These are phyloP conservation scores for Dicycla oo DNA, from an alignment of 2,888 invertebrate species.

Conservation along the genomic window DNA sequence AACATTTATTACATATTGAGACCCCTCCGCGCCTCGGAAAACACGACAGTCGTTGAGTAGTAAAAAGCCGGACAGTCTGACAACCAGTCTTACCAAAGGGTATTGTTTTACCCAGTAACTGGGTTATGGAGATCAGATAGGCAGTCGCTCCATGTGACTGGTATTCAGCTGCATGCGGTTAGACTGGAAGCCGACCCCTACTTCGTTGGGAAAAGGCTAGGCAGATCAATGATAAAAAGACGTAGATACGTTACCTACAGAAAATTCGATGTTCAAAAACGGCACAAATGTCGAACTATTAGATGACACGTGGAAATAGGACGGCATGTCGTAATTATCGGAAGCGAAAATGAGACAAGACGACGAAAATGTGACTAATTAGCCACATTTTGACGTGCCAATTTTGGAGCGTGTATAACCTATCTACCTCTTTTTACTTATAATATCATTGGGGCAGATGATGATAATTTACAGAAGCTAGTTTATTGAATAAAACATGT, in stretches of 20 bases:
- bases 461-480: conserved; percentile 27
- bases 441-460: too few species aligned
- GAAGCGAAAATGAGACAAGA: too few species aligned
- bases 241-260: too few species aligned
- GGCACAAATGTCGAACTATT: too few species aligned
- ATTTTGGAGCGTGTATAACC: too few species aligned
- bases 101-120: background rate
- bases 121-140: background rate
- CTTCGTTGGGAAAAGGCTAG: background rate
- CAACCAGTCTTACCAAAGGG: background rate
- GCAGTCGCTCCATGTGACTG: background rate
- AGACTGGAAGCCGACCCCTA: background rate
- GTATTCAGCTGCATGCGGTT: background rate
- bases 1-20: background rate
- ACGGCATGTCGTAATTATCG: too few species aligned
- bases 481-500: conserved; percentile 53
- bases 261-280: too few species aligned
- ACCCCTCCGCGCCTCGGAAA: background rate
- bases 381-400: too few species aligned
- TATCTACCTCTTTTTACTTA: too few species aligned
- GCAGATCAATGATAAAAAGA: too few species aligned
- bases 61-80: background rate
- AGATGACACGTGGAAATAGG: too few species aligned
- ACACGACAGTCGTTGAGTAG: background rate
- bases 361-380: too few species aligned